Conservation (phyloP, 2,888 invertebrate species). For the Sinhomidia bicolor region DNA sequence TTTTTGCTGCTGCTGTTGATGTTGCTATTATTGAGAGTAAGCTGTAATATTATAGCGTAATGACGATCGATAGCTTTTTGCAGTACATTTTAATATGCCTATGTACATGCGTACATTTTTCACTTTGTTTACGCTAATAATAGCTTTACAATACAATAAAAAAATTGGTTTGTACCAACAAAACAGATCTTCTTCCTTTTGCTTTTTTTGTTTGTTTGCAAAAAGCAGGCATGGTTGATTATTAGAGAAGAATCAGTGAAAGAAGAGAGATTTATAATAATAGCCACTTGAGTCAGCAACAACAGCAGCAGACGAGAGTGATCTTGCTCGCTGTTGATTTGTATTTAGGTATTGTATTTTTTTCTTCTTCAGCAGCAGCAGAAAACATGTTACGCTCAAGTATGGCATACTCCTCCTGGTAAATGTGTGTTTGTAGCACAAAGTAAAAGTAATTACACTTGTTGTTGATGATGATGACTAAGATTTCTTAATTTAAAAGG, state of each 20-base stretch:
- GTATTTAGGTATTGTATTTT: not conserved
- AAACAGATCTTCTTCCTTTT: constrained; percentile 30
- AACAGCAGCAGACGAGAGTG: not conserved
- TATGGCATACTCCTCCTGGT: constrained; percentile 11
- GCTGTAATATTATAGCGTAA: too few relatives aligned
- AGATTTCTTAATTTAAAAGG: constrained; percentile 34
- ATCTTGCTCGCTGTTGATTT: not conserved
- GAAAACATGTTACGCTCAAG: not conserved
- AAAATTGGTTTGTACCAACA: not conserved
- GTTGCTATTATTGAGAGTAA: not conserved
- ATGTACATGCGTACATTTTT: not conserved
- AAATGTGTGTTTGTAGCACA: constrained; percentile 70
- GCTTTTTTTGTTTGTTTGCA: not conserved
- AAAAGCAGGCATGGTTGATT: not conserved
- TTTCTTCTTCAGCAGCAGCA: not conserved
- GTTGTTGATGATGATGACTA: constrained; percentile 43
- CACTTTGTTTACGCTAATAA: constrained; percentile 34
- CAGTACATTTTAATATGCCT: not conserved
- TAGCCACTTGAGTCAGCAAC: not conserved
- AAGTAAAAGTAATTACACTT: constrained; percentile 69
- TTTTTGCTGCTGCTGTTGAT: too few relatives aligned
- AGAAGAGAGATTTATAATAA: constrained; percentile 15
- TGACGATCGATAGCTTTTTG: not conserved
- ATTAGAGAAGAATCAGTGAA: constrained; percentile 26
- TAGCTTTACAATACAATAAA: constrained; percentile 4